phyloP scores from a whole-genome alignment of 2,888 invertebrate species.

The Galerucella nymphaeae region DNA sequence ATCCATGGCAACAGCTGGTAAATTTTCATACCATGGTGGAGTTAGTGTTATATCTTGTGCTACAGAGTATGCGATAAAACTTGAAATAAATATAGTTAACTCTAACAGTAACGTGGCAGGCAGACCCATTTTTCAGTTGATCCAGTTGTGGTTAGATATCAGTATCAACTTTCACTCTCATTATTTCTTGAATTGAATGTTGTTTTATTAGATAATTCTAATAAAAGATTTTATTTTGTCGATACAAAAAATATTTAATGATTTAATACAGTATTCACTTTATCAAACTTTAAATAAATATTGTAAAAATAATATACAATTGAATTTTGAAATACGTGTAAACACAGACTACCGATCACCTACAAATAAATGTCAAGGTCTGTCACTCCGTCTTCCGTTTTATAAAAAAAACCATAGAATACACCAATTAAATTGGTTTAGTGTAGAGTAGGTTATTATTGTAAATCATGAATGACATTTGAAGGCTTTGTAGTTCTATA shows the following conservation, averaged over 20 bases:
- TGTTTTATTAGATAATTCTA: background rate
- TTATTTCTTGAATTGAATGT: slow-evolving; percentile 8
- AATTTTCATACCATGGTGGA: slow-evolving; percentile 84
- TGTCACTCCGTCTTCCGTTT: too few species aligned
- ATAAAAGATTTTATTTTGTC: background rate
- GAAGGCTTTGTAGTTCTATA: background rate
- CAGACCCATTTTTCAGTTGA: slow-evolving; percentile 46
- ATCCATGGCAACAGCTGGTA: slow-evolving; percentile 94
- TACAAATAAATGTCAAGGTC: too few species aligned
- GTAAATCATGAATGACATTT: too few species aligned
- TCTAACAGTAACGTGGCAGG: slow-evolving; percentile 52
- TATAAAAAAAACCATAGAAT: too few species aligned
- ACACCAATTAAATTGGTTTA: too few species aligned
- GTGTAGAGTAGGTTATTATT: too few species aligned
- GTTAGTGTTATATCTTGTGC: slow-evolving; percentile 62
- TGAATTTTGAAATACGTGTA: slow-evolving; percentile 2
- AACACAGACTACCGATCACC: too few species aligned
- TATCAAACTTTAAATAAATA: background rate
- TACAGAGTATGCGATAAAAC: slow-evolving; percentile 25
- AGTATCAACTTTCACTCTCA: slow-evolving; percentile 32
- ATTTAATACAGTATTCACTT: background rate
- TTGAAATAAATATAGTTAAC: slow-evolving; percentile 43
- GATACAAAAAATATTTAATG: background rate
- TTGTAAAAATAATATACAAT: background rate
- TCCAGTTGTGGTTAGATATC: slow-evolving; percentile 21